Evolutionary conservation across 2,888 invertebrate species (phyloP).

Genomic region (Agonopterix heracliana): DNA sequence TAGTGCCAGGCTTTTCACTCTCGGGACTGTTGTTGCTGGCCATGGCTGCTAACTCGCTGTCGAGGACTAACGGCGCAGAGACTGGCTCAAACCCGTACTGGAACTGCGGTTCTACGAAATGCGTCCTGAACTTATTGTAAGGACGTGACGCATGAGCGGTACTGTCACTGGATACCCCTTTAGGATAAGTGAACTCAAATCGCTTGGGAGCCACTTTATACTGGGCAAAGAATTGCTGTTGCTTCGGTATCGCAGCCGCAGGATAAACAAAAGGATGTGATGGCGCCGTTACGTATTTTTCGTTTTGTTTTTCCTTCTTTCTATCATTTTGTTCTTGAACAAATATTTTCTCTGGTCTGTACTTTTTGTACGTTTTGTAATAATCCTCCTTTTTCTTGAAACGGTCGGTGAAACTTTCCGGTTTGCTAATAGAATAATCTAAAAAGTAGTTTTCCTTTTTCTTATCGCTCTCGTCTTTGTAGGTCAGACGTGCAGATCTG

Average conservation of each 20-base stretch:
- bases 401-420: conserved; percentile 46
- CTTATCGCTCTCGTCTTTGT: conserved; percentile 56
- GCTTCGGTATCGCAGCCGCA: conserved; percentile 32
- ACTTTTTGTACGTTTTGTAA: conserved; percentile 51
- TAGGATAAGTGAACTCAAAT: conserved; percentile 48
- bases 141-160: conserved; percentile 51
- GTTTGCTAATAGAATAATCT: conserved; percentile 54
- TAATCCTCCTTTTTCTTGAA: conserved; percentile 54
- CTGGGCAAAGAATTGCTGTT: conserved; percentile 41
- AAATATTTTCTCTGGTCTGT: conserved; percentile 44
- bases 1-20: conserved; percentile 55
- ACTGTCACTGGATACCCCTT: conserved; percentile 43
- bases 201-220: conserved; percentile 42
- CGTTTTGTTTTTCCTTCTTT: conserved; percentile 36
- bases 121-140: conserved; percentile 43
- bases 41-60: conserved; percentile 63
- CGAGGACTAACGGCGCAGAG: conserved; percentile 48
- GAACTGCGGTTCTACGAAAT: conserved; percentile 65
- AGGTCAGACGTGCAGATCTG: conserved; percentile 42
- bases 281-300: conserved; percentile 35
- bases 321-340: conserved; percentile 28
- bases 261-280: conserved; percentile 32
- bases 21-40: conserved; percentile 56
- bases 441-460: conserved; percentile 53
- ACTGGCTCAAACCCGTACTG: conserved; percentile 70